phyloP scores from a whole-genome alignment of 2,797 vertebrate species.

The Poeciliopsis gracilis region DNA sequence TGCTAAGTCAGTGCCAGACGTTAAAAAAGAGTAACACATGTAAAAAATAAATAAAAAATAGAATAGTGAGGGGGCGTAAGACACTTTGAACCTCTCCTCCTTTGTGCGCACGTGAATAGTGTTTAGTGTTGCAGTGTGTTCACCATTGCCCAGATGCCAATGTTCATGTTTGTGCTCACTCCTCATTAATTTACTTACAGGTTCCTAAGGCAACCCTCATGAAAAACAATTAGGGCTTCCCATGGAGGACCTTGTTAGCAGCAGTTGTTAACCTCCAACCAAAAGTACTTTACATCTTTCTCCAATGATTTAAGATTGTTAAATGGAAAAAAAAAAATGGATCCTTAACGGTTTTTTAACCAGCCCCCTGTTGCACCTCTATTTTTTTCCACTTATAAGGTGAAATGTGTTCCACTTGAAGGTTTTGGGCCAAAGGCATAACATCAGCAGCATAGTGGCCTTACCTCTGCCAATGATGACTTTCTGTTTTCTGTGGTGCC shows the following conservation, averaged over 20 bases:
- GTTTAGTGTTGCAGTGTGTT: constrained; percentile 4
- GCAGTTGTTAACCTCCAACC: constrained; percentile 61
- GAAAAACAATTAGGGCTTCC: constrained; percentile 59
- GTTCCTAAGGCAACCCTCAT: constrained; percentile 65
- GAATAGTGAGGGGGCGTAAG: background rate
- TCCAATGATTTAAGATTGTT: constrained; percentile 52
- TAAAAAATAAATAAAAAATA: too few relatives aligned
- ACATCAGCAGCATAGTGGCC: constrained; percentile 50
- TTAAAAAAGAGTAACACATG: background rate
- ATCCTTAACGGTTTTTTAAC: constrained; percentile 38
- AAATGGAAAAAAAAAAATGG: constrained; percentile 41
- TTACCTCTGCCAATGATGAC: constrained; percentile 42
- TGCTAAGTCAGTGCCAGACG: background rate
- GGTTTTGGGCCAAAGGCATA: constrained; percentile 35
- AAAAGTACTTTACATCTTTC: constrained; percentile 51
- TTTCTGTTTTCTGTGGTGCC: constrained; percentile 49
- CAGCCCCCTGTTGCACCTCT: constrained; percentile 18
- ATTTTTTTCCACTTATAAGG: constrained; percentile 18
- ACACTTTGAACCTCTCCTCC: background rate
- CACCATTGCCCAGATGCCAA: constrained; percentile 15
- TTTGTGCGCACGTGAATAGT: background rate
- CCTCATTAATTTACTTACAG: constrained; percentile 64
- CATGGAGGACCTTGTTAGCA: constrained; percentile 56
- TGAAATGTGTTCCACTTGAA: constrained; percentile 38
- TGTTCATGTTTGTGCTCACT: constrained; percentile 25